Evolutionary conservation across 2,888 invertebrate species (phyloP), one percentile per base, ranked within the genome.

Genomic region (Linyphia triangularis): DNA sequence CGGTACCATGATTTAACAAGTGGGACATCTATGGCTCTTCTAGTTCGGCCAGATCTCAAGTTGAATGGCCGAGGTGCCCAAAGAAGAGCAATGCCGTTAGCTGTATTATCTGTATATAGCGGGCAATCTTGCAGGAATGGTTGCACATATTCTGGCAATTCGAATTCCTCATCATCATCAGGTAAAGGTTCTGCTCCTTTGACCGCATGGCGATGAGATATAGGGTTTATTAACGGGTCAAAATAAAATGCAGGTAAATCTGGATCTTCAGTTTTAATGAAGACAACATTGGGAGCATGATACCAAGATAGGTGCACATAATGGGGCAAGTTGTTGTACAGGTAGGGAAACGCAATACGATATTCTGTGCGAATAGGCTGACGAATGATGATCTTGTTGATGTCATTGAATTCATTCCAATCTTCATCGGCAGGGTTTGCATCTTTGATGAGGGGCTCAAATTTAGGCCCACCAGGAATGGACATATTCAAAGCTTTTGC

Each of bases 391-490:
- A 99, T 99, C 94, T 99, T 99, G 93, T 99, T 99, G 91, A 99
- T 99, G 92, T 99, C 99, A 94, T 99, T 99, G 92, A 99, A 99
- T 93, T 99, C 99, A 93, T 99, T 99, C 99, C 99, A 99, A 93
- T 99, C 99, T 94, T 99, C 99, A 94, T 99, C 99, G 1, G 97
- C 97, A 78, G 97, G 96, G 92, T 98, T 98, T 91, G 97, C 96
- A 93, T 99, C 99, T 92, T 99, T 99, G 22, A 99, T 98, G 5
- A 99, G 94, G 0, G 99, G 99, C 93, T 99, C 99, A 94, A 99
- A 99, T 93, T 99, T 99, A 0, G 99, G 99, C 0, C 99, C 99
- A 81, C 99, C 99, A 10, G 99, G 99, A 92, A 99, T 99, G 0
- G 99, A 99, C 96, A 99, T 98, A 92, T 99, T 99, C 81, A 99